phyloP scores from a whole-genome alignment of 37 sponge, comb jelly and placozoan genomes.

The Cladorhizidae sp. region DNA sequence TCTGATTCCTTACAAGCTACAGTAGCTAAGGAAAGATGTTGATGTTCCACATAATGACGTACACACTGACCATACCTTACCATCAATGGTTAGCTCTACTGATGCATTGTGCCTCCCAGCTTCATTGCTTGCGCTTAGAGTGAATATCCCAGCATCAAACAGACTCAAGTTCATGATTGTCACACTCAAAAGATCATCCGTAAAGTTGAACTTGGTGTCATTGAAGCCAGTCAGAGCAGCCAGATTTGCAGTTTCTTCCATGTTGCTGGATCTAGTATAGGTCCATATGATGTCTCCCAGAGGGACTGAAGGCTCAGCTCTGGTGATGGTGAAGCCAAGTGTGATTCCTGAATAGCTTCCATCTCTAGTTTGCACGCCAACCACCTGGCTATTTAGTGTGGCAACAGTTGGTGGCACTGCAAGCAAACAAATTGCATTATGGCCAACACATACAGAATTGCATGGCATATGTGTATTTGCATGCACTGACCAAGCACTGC shows the following conservation, averaged over 20 bases:
- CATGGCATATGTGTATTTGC: no score
- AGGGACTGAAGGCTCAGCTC: constrained; percentile 4
- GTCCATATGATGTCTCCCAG: constrained; percentile 18
- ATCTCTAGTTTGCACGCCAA: constrained; percentile 6
- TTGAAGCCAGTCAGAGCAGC: neutral
- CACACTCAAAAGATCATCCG: neutral
- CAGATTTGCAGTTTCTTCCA: neutral
- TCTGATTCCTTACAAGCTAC: no score
- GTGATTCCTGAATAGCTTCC: neutral
- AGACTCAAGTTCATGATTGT: neutral
- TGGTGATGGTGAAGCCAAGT: constrained; percentile 3
- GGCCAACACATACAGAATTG: no score
- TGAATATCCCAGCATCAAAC: constrained; percentile 23
- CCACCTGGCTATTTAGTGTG: neutral
- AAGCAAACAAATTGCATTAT: neutral
- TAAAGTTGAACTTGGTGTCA: neutral
- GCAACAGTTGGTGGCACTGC: constrained; percentile 2
- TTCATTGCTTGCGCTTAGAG: constrained; percentile 20
- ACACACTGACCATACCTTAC: no score
- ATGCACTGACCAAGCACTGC: neutral
- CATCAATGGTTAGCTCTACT: constrained; percentile 1
- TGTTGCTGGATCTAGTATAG: neutral
- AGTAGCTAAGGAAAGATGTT: no score
- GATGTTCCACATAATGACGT: no score
- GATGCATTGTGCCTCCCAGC: neutral